Conservation (phyloP, 2,113 vertebrate genomes). For the Vireo altiloquus region DNA sequence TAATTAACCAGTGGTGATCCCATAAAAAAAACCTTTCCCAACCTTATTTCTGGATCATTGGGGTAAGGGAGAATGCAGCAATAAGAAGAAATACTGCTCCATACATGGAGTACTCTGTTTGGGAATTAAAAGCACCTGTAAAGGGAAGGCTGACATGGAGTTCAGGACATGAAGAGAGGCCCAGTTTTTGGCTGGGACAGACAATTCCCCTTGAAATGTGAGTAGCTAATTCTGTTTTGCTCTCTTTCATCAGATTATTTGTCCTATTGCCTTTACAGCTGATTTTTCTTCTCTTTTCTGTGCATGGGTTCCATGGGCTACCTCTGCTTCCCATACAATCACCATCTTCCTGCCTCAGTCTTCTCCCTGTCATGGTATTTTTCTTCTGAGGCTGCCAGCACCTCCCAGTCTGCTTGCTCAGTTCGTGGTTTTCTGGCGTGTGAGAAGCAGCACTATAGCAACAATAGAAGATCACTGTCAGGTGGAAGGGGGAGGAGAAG, state of each 20-base stretch:
- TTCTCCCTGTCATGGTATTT: not conserved
- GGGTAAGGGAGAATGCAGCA: not conserved
- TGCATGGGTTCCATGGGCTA: not conserved
- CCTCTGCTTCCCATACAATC: not conserved
- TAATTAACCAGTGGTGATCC: not conserved
- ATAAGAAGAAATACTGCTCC: not conserved
- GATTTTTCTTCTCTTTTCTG: not conserved
- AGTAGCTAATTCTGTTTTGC: not conserved
- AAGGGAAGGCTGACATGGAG: not conserved
- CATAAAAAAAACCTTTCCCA: not conserved
- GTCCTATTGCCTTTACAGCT: not conserved
- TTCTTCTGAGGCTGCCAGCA: constrained; percentile 14
- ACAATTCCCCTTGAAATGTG: not conserved
- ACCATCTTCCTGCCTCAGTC: not conserved
- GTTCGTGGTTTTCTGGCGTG: constrained; percentile 1
- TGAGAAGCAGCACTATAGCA: constrained; percentile 41
- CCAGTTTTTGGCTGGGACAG: not conserved
- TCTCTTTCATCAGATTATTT: not conserved
- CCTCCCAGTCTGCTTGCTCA: constrained; percentile 40
- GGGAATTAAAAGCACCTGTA: constrained; percentile 2
- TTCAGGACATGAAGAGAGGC: not conserved
- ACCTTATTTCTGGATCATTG: not conserved
- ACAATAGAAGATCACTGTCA: constrained; percentile 56
- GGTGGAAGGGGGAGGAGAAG: constrained; percentile 17
- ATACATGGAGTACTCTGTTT: not conserved